A percentile compares a stretch with the other conserved stretches of the same genome.
phyloP scores from a whole-genome alignment of 2,888 invertebrate species.

The Neoaliturus tenellus region DNA sequence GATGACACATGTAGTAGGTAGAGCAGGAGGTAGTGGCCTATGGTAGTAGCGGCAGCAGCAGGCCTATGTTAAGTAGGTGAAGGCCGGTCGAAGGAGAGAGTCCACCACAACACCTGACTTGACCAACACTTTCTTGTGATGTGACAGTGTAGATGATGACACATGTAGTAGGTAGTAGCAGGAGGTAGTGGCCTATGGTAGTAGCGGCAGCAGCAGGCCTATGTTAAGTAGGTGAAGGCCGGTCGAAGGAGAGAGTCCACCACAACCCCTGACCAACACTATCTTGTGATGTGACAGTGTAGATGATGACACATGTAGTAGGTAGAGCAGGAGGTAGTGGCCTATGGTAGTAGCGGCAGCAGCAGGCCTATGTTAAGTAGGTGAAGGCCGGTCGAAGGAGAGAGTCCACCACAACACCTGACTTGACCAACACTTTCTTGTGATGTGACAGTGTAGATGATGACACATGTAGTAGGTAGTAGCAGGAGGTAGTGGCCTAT shows the following conservation, averaged over 20 bases:
- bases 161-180: no score
- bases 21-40: not conserved
- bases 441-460: no score
- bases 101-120: slow-evolving; percentile 24
- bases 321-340: not conserved
- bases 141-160: no score
- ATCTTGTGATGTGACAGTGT: no score
- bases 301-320: not conserved
- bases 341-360: not conserved
- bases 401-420: slow-evolving; percentile 24
- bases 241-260: no score
- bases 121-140: slow-evolving; percentile 33
- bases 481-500: no score
- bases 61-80: slow-evolving; percentile 4
- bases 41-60: not conserved
- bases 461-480: no score
- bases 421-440: slow-evolving; percentile 35
- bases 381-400: slow-evolving; percentile 27
- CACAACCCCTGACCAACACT: no score
- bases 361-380: not conserved
- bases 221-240: no score
- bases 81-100: slow-evolving; percentile 27
- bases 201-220: no score
- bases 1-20: not conserved
- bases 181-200: no score